A percentile compares a stretch with the other conserved stretches of the same genome.
Conservation (phyloP, 2,888 invertebrate genomes). For the Ypsolopha sequella region DNA sequence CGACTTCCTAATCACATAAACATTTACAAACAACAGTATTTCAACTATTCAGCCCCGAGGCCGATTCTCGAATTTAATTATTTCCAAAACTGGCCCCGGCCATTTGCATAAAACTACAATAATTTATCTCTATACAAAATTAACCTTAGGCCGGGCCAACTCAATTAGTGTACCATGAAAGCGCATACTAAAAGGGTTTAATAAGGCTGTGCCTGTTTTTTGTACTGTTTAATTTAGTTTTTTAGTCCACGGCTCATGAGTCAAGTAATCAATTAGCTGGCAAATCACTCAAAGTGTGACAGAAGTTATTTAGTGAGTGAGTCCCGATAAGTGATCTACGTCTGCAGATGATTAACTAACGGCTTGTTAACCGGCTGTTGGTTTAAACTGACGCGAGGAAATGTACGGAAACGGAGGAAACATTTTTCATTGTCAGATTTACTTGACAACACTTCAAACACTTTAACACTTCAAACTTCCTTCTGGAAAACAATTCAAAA, state of each 20-base stretch:
- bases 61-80: slow-evolving; percentile 59
- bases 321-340: slow-evolving; percentile 10
- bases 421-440: no score
- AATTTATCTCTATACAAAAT: slow-evolving; percentile 59
- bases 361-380: background rate
- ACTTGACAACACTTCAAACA: no score
- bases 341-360: slow-evolving; percentile 1
- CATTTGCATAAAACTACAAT: slow-evolving; percentile 67
- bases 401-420: no score
- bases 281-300: slow-evolving; percentile 36
- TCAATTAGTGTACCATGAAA: slow-evolving; percentile 55
- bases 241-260: slow-evolving; percentile 33
- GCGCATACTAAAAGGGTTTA: slow-evolving; percentile 63
- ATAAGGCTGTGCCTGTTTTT: slow-evolving; percentile 25
- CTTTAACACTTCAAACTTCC: no score
- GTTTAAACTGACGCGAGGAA: no score
- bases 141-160: slow-evolving; percentile 50
- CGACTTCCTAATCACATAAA: slow-evolving; percentile 54
- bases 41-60: slow-evolving; percentile 39
- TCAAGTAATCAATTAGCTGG: slow-evolving; percentile 55
- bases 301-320: slow-evolving; percentile 17
- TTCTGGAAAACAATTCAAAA: no score
- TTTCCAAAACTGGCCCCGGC: slow-evolving; percentile 38
- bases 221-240: slow-evolving; percentile 2
- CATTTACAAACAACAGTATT: slow-evolving; percentile 40